phyloP scores from a whole-genome alignment of 2,113 vertebrate genomes.

The Vulpes vulpes region DNA sequence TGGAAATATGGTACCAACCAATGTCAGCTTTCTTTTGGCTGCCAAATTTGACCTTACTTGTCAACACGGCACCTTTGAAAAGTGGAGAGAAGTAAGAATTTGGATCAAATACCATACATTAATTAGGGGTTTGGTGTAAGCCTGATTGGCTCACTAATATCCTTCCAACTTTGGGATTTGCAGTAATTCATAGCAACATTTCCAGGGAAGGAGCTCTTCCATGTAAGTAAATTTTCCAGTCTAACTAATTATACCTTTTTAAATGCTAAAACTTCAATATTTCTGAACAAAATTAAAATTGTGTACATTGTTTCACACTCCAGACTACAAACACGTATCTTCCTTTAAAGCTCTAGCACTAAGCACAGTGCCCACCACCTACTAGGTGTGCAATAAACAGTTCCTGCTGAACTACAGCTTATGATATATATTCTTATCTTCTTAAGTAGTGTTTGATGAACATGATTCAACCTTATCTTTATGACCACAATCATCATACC shows the following conservation, averaged over 20 bases:
- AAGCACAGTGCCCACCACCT: not conserved
- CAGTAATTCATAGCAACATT: constrained; percentile 23
- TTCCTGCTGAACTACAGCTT: not conserved
- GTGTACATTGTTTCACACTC: not conserved
- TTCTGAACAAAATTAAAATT: constrained; percentile 41
- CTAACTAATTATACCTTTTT: not conserved
- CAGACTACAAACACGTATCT: not conserved
- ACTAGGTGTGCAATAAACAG: not conserved
- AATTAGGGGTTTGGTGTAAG: not conserved
- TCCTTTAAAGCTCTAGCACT: not conserved
- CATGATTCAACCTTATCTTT: not conserved
- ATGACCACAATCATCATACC: not conserved
- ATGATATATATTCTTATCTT: not conserved
- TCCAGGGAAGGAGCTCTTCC: not conserved
- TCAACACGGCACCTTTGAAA: not conserved
- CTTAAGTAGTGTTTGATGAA: not conserved
- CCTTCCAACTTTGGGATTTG: constrained; percentile 15
- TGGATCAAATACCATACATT: not conserved
- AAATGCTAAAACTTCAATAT: not conserved
- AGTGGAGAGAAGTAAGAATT: constrained; percentile 25
- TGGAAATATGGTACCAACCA: constrained; percentile 21
- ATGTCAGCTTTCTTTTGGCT: constrained; percentile 28
- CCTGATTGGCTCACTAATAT: not conserved
- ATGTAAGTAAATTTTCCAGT: constrained; percentile 12
- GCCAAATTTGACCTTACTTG: not conserved